Percentiles rank a stretch among this genome's conserved stretches.
These are phyloP conservation scores for Diachasmimorpha longicaudata DNA, from an alignment of 1,140 invertebrate genomes.

Conservation along the genomic window DNA sequence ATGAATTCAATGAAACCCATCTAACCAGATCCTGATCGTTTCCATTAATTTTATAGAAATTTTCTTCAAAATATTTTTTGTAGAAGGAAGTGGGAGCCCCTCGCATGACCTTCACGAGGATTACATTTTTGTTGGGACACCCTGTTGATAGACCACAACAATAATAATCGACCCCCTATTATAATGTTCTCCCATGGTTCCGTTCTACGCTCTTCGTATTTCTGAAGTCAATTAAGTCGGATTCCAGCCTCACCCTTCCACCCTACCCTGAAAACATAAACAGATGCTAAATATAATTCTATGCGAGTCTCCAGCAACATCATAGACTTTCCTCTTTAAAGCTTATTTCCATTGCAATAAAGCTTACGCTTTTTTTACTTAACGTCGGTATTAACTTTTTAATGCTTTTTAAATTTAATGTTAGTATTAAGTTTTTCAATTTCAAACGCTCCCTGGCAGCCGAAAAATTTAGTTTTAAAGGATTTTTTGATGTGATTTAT, in stretches of 20 bases:
- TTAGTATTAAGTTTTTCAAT: background rate
- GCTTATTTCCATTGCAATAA: background rate
- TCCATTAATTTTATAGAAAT: too few relatives aligned
- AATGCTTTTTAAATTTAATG: too few relatives aligned
- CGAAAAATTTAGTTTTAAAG: too few relatives aligned
- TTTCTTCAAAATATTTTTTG: too few relatives aligned
- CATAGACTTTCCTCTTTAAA: background rate
- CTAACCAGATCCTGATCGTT: too few relatives aligned
- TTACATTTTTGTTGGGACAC: too few relatives aligned
- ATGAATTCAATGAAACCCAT: too few relatives aligned
- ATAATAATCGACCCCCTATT: background rate
- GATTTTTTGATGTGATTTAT: too few relatives aligned
- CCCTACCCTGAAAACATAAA: background rate
- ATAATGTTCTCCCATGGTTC: background rate
- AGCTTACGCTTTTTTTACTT: background rate
- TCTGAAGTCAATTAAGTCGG: background rate
- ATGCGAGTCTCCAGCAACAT: background rate
- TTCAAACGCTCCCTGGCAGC: too few relatives aligned
- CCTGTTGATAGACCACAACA: too few relatives aligned
- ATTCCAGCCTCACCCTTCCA: slow-evolving; percentile 3
- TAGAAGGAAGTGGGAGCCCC: too few relatives aligned
- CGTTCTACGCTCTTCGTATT: background rate
- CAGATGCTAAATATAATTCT: background rate
- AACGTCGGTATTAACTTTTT: background rate
- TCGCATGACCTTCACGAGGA: too few relatives aligned